Evolutionary conservation across 2,113 vertebrate species (phyloP).

Genomic region (Meriones unguiculatus): DNA sequence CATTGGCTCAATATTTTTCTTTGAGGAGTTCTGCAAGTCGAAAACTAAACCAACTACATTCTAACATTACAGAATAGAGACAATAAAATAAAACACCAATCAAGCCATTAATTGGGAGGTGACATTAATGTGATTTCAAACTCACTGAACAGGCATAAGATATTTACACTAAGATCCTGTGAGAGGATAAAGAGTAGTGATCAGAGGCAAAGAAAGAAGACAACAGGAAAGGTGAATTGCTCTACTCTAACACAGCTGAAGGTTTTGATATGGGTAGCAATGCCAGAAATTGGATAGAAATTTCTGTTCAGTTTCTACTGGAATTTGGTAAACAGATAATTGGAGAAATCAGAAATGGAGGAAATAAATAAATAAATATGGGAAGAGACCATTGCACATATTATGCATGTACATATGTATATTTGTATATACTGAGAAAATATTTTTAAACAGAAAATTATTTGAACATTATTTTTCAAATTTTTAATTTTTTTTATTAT

Average conservation of each 20-base stretch:
- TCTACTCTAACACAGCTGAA: background rate
- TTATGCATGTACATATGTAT: background rate
- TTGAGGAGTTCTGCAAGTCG: background rate
- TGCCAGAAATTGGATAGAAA: background rate
- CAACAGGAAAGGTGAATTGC: background rate
- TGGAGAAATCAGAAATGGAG: background rate
- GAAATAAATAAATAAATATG: background rate
- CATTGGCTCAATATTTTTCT: background rate
- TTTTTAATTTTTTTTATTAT: too few species aligned
- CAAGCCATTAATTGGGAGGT: background rate
- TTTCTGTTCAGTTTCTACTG: background rate
- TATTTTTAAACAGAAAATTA: background rate
- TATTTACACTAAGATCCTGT: background rate
- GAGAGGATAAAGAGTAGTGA: background rate
- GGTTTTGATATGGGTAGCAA: background rate
- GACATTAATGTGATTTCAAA: background rate
- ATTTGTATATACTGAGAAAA: background rate
- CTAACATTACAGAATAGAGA: conserved; percentile 26
- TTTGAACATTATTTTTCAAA: background rate
- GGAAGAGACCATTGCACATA: background rate
- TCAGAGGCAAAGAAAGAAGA: background rate
- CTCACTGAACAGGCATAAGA: background rate
- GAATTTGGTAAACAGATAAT: background rate
- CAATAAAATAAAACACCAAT: background rate
- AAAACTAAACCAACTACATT: background rate